phyloP scores from a whole-genome alignment of 1,140 invertebrate species.

The Caerostris darwini region DNA sequence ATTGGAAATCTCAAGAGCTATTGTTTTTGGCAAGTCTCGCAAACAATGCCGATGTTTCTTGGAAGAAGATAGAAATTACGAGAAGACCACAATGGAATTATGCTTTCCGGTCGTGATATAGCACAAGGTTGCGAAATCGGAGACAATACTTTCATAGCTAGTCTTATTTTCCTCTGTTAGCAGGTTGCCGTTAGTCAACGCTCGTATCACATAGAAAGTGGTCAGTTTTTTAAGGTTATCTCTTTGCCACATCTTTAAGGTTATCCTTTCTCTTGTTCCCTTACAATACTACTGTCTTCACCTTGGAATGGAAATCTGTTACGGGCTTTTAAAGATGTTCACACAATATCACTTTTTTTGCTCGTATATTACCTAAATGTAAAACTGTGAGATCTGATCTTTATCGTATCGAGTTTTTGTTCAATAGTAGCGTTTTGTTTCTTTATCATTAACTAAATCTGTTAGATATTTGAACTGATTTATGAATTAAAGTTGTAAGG shows the following conservation, averaged over 20 bases:
- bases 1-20: conserved; percentile 35
- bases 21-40: conserved; percentile 60
- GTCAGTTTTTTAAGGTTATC: conserved; percentile 48
- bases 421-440: background rate
- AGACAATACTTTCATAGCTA: conserved; percentile 48
- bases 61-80: conserved; percentile 68
- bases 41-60: conserved; percentile 66
- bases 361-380: background rate
- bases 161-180: conserved; percentile 1
- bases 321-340: conserved; percentile 22
- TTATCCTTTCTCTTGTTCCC: background rate
- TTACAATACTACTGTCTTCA: conserved; percentile 44
- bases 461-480: background rate
- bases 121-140: conserved; percentile 73
- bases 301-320: conserved; percentile 24
- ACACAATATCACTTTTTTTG: background rate
- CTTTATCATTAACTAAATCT: background rate
- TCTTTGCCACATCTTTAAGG: conserved; percentile 5
- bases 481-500: background rate
- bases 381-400: background rate
- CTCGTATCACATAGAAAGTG: conserved; percentile 33
- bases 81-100: conserved; percentile 73
- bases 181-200: background rate
- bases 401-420: background rate
- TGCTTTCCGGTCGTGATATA: conserved; percentile 74